phyloP scores from a whole-genome alignment of 2,113 vertebrate species.

The human (Homo sapiens) region DNA sequence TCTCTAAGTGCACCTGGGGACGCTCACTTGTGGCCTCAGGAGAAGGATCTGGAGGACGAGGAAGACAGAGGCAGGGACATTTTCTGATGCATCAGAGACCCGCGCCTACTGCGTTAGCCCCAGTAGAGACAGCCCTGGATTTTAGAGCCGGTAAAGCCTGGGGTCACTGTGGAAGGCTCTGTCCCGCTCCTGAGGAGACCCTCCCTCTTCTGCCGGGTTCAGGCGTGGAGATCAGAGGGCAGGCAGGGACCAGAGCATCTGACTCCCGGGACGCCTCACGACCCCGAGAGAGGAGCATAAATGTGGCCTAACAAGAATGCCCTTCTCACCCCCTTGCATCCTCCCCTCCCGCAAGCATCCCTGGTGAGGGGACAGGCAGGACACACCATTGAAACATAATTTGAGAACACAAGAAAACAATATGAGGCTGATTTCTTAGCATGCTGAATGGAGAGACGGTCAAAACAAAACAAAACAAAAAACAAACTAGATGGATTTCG shows the following conservation, averaged over 20 bases:
- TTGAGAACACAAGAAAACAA: neutral
- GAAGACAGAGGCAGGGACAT: neutral
- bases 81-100: neutral
- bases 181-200: no score
- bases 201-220: neutral
- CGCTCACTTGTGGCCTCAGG: rapidly evolving
- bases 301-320: rapidly evolving
- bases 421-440: neutral
- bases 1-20: no score
- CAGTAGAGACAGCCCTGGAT: neutral
- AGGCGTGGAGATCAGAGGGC: neutral
- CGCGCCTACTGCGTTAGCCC: rapidly evolving
- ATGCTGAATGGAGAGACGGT: neutral
- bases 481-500: neutral
- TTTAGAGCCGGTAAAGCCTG: neutral
- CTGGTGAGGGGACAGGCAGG: rapidly evolving
- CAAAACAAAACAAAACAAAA: neutral
- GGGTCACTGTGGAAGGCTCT: neutral
- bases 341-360: rapidly evolving
- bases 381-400: rapidly evolving
- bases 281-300: no score
- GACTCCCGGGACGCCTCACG: rapidly evolving
- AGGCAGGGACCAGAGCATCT: no score
- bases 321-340: rapidly evolving
- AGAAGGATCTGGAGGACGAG: neutral